Percentiles rank a stretch among this genome's conserved stretches.
phyloP scores from a whole-genome alignment of 2,888 invertebrate species.

The Mimas tiliae region DNA sequence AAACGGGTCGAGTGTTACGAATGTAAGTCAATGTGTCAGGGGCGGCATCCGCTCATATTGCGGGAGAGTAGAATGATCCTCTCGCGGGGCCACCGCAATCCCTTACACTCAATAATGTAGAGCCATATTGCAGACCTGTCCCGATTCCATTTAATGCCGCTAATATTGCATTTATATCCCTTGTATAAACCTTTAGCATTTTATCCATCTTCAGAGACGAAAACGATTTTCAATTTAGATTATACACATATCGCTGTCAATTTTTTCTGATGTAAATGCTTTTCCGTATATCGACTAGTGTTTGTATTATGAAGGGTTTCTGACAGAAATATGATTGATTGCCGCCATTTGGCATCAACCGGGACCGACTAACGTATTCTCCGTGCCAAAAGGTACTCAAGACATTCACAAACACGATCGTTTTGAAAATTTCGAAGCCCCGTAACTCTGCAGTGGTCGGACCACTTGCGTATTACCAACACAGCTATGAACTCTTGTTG shows the following conservation, averaged over 20 bases:
- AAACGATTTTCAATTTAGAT: slow-evolving; percentile 26
- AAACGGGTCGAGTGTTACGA: slow-evolving; percentile 51
- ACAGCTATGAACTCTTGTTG: neutral
- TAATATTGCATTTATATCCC: slow-evolving; percentile 41
- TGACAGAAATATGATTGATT: neutral
- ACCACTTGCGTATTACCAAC: neutral
- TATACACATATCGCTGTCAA: slow-evolving; percentile 15
- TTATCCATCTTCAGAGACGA: neutral
- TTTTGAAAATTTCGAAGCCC: too few species aligned
- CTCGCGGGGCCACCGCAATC: slow-evolving; percentile 45
- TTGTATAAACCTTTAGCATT: slow-evolving; percentile 9
- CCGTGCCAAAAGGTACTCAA: too few species aligned
- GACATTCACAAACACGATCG: too few species aligned
- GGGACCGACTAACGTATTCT: too few species aligned
- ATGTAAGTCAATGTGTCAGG: slow-evolving; percentile 69
- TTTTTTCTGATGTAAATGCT: slow-evolving; percentile 7
- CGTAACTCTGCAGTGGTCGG: neutral
- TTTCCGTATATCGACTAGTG: neutral
- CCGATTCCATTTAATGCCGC: slow-evolving; percentile 37
- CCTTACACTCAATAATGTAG: slow-evolving; percentile 35
- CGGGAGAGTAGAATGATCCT: slow-evolving; percentile 52
- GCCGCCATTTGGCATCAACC: neutral
- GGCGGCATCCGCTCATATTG: slow-evolving; percentile 48
- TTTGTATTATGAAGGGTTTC: too few species aligned
- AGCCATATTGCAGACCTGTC: slow-evolving; percentile 26